Conservation (phyloP, 2,888 invertebrate genomes). For the Melanostoma scalare region DNA sequence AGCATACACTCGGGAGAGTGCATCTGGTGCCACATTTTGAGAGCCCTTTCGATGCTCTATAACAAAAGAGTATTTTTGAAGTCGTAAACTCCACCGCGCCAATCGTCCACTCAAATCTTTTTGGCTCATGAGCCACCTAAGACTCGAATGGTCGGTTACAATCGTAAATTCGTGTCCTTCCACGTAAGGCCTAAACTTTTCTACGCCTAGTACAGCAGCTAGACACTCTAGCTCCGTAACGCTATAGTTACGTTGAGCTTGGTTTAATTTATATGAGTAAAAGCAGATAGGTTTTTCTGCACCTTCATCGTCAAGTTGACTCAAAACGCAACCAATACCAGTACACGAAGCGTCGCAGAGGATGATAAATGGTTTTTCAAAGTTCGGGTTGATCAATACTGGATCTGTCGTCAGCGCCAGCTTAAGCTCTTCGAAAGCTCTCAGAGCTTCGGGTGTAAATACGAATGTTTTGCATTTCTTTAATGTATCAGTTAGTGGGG, state of each 20-base stretch:
- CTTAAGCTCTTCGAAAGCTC: not conserved
- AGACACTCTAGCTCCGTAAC: not conserved
- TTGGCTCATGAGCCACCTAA: not conserved
- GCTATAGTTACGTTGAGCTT: slow-evolving; percentile 1
- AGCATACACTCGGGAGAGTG: slow-evolving; percentile 1
- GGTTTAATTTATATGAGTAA: not conserved
- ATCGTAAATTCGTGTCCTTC: not conserved
- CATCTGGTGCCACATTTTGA: not conserved
- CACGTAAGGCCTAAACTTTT: slow-evolving; percentile 5
- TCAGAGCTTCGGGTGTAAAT: slow-evolving; percentile 1
- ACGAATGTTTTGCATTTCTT: slow-evolving; percentile 9
- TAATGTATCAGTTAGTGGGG: not conserved
- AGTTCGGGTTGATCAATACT: not conserved
- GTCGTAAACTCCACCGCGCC: slow-evolving; percentile 32
- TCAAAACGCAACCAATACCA: not conserved
- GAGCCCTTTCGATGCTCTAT: not conserved
- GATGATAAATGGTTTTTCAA: not conserved
- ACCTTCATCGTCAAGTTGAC: not conserved
- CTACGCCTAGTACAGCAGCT: slow-evolving; percentile 1
- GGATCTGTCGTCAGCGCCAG: not conserved
- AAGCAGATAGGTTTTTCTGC: not conserved
- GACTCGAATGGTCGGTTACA: slow-evolving; percentile 4
- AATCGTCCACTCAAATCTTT: slow-evolving; percentile 7
- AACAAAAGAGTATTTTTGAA: slow-evolving; percentile 7
- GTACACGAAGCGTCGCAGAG: not conserved